Base-by-base conservation (phyloP, 1,140 invertebrate genomes). In the Heliconius melpomene region DNA sequence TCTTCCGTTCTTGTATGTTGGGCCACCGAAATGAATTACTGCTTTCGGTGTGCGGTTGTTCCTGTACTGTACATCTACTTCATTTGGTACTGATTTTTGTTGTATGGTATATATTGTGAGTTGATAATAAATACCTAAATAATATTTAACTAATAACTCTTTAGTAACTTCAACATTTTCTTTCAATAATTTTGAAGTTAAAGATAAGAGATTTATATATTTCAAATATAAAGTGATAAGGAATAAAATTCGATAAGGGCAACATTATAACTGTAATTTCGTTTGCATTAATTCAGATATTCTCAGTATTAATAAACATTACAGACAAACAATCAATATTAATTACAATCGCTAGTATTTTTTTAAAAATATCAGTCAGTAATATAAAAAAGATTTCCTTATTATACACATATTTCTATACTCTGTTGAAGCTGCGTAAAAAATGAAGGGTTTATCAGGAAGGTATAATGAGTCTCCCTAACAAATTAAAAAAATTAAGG, bases 1-100 rank as follows among this genome's bases (percentile, higher is more conserved):
- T 90, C 92, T 94, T 94, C 92, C 91, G 91, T 82, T 92, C 60
- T 75, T 36, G 75, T 36, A 40, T 54, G 60, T 76, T 76, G 32
- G 54, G 54, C 50, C 38, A 75, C 54, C 75, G 60, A 70, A 76
- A 76, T 76, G 57, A 71, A 76, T 76, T 60, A 66, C 60, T 66
- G 60, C 60, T 66, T 16, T 66, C 5, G 40, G 11, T 66, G 60
- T 26, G 23, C 9, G 11, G 23, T 66, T 66, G 60, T 29, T 66
- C 60, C 60, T 66, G 60, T 66, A 66, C 60, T 66, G 60, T 66
- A 66, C 13, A 66, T 23, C 60, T 16, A 66, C 3, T 66, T 66
- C 2, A 66, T 66, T 36, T n/a, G 8, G n/a, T 60, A 60, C n/a
- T 23, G 8, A 60, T 60, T n/a, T 60, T n/a, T 60, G 54, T n/a